These are phyloP conservation scores for Siderastrea siderea DNA, from an alignment of 92 coral and sea anemone species.

Conservation along the genomic window DNA sequence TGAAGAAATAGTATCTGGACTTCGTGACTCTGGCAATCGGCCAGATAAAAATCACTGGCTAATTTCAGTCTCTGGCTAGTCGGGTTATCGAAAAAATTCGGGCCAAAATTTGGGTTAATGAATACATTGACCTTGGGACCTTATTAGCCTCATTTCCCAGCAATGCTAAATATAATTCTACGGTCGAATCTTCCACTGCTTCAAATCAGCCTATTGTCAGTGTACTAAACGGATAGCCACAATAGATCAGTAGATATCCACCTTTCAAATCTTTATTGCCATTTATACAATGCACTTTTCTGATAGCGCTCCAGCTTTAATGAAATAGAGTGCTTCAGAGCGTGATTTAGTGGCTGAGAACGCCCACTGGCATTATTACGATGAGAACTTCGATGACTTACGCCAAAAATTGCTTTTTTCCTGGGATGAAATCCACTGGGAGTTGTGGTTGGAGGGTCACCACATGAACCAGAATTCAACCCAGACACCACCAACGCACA, in stretches of 20 bases:
- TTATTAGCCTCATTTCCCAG: not conserved
- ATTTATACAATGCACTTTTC: not conserved
- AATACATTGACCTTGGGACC: not conserved
- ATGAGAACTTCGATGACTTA: not conserved
- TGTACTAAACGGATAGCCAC: not conserved
- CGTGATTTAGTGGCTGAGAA: constrained; percentile 16
- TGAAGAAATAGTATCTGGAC: too few species aligned
- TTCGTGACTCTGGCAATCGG: not conserved
- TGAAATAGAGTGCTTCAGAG: not conserved
- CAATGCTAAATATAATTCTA: constrained; percentile 1
- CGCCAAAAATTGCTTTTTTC: constrained; percentile 11
- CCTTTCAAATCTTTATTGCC: constrained; percentile 11
- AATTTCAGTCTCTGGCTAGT: constrained; percentile 8
- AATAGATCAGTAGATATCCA: constrained; percentile 1
- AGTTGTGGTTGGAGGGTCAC: constrained; percentile 31
- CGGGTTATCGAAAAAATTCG: not conserved
- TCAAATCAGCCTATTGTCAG: not conserved
- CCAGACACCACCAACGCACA: not conserved
- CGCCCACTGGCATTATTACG: constrained; percentile 1
- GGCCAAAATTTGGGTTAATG: constrained; percentile 11
- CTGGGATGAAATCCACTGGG: constrained; percentile 22
- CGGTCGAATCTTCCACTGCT: not conserved
- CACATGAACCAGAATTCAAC: not conserved
- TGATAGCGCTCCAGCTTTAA: not conserved
- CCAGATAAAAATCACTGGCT: not conserved